Percentiles rank a stretch among this genome's conserved stretches.
phyloP scores from a whole-genome alignment of 2,113 vertebrate genomes.

The Syngnathus floridae region DNA sequence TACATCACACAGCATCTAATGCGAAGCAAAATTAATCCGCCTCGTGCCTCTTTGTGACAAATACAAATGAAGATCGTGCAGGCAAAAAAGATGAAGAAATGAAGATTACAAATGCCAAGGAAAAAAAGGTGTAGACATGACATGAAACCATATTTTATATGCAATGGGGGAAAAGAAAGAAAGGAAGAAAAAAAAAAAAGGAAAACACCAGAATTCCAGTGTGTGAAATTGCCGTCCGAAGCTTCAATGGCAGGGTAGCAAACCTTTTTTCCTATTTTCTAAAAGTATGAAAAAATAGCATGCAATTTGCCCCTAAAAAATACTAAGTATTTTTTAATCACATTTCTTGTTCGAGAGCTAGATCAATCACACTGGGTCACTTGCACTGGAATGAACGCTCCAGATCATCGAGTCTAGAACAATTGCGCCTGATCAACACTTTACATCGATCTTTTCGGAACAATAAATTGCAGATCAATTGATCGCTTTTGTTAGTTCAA shows the following conservation, averaged over 20 bases:
- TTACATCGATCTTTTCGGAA: too few species aligned
- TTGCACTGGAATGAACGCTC: background rate
- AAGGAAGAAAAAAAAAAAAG: too few species aligned
- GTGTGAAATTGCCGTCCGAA: background rate
- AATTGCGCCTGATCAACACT: background rate
- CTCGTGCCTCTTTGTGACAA: background rate
- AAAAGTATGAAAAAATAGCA: too few species aligned
- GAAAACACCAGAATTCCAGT: background rate
- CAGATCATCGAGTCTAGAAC: background rate
- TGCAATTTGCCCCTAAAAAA: too few species aligned
- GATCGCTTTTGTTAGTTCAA: too few species aligned
- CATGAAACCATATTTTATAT: constrained; percentile 12
- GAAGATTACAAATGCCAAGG: constrained; percentile 1
- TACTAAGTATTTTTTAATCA: too few species aligned
- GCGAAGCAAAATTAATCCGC: background rate
- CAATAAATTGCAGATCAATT: too few species aligned
- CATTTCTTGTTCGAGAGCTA: background rate
- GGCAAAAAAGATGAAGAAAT: background rate
- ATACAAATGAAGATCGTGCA: background rate
- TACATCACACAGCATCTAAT: background rate
- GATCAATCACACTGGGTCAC: background rate
- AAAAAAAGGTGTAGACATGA: constrained; percentile 18
- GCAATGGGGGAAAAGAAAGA: too few species aligned
- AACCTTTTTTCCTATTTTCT: background rate
- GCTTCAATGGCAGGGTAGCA: background rate